Conservation (phyloP, 2,888 invertebrate genomes). For the Eurytoma californica region DNA sequence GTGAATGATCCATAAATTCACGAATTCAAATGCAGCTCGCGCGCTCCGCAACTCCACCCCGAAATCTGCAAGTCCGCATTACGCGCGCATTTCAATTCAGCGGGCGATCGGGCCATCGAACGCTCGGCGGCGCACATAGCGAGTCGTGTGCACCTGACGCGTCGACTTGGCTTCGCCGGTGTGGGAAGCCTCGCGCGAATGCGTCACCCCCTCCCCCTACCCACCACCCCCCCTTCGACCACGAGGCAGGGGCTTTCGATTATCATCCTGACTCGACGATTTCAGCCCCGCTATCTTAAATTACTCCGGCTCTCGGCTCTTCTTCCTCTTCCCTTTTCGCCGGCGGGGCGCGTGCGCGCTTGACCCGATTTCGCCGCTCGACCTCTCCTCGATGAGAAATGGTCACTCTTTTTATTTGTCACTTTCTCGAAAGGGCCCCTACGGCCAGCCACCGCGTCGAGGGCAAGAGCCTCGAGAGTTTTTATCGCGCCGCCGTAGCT, state of each 20-base stretch:
- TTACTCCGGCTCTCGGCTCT: not conserved
- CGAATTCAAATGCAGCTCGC: too few relatives aligned
- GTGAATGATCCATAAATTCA: too few relatives aligned
- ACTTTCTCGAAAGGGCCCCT: too few relatives aligned
- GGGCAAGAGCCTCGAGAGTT: not conserved
- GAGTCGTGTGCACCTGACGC: not conserved
- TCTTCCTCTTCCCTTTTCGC: constrained; percentile 5
- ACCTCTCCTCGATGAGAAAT: constrained; percentile 52
- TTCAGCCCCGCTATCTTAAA: not conserved
- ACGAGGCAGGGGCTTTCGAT: constrained; percentile 4
- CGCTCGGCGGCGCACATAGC: too few relatives aligned
- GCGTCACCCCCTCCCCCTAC: not conserved
- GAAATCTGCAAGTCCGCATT: not conserved
- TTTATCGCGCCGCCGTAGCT: too few relatives aligned
- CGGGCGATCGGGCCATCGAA: not conserved
- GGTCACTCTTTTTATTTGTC: constrained; percentile 54
- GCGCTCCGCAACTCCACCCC: not conserved
- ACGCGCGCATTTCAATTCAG: too few relatives aligned
- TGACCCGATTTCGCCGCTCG: constrained; percentile 50
- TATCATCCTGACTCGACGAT: constrained; percentile 33
- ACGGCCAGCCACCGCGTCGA: too few relatives aligned
- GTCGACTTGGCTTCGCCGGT: not conserved
- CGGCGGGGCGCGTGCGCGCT: constrained; percentile 15
- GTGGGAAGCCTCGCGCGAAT: not conserved
- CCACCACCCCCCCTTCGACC: not conserved